Conservation (phyloP, 2,888 invertebrate species). For the Apotomis betuletana region DNA sequence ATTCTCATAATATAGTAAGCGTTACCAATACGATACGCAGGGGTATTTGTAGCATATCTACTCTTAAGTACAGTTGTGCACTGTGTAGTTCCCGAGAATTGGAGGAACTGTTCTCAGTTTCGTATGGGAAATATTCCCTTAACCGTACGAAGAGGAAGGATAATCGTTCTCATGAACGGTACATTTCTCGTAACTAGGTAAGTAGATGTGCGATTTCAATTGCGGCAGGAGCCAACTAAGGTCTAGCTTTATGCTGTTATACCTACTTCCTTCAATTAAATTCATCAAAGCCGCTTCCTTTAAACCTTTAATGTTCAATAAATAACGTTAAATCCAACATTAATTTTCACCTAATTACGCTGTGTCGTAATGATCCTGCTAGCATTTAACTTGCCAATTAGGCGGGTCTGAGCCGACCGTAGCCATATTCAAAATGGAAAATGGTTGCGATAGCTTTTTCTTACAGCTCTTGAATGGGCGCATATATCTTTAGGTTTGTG, state of each 20-base stretch:
- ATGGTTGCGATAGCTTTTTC: background rate
- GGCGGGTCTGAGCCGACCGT: conserved; percentile 33
- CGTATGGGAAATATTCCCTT: too few species aligned
- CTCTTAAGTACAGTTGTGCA: too few species aligned
- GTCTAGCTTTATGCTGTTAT: background rate
- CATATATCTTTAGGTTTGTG: background rate
- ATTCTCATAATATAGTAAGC: too few species aligned
- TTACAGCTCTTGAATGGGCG: background rate
- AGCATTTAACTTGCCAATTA: conserved; percentile 39
- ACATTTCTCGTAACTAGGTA: background rate
- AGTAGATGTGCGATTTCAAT: background rate
- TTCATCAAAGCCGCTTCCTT: conserved; percentile 36
- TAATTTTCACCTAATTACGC: conserved; percentile 41
- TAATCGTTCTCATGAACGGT: too few species aligned
- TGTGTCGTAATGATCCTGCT: conserved; percentile 37
- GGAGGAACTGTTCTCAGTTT: too few species aligned
- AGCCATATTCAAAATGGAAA: background rate
- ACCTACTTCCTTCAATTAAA: conserved; percentile 22
- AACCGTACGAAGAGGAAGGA: too few species aligned
- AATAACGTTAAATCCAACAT: conserved; percentile 38
- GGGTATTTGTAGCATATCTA: too few species aligned
- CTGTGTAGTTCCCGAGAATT: too few species aligned
- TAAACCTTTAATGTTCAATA: conserved; percentile 34
- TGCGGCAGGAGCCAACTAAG: background rate
- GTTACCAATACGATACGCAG: too few species aligned